Evolutionary conservation across 2,797 vertebrate species (phyloP).

Genomic region (Dermochelys coriacea): DNA sequence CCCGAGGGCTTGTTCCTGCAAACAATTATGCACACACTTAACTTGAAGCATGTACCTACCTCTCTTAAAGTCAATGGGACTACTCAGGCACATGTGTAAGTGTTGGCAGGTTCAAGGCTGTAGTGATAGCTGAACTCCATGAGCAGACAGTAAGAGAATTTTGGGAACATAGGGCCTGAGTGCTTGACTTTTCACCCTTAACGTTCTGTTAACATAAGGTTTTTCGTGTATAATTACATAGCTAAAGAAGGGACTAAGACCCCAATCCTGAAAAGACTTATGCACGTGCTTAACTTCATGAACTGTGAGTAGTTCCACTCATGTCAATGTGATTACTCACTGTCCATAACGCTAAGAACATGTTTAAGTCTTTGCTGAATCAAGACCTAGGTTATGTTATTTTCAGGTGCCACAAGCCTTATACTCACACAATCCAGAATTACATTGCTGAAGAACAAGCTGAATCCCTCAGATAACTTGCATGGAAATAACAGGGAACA

Average conservation of each 20-base stretch:
- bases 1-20: accelerated
- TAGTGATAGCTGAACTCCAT: neutral
- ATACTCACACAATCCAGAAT: neutral
- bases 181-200: neutral
- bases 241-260: neutral
- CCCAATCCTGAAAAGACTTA: neutral
- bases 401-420: neutral
- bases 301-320: neutral
- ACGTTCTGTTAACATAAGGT: neutral
- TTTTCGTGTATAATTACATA: neutral
- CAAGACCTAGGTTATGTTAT: neutral
- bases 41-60: neutral
- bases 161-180: neutral
- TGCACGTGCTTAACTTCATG: neutral
- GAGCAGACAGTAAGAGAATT: neutral
- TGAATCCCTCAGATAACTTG: neutral
- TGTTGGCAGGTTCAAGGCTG: neutral
- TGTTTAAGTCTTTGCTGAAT: neutral
- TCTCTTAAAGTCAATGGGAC: neutral
- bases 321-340: neutral
- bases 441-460: neutral
- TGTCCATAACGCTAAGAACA: neutral
- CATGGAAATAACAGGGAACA: neutral
- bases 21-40: neutral
- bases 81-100: neutral